A percentile compares a stretch with the other conserved stretches of the same genome.
Conservation (phyloP, 2,113 vertebrate genomes). For the Pardalotus punctatus region DNA sequence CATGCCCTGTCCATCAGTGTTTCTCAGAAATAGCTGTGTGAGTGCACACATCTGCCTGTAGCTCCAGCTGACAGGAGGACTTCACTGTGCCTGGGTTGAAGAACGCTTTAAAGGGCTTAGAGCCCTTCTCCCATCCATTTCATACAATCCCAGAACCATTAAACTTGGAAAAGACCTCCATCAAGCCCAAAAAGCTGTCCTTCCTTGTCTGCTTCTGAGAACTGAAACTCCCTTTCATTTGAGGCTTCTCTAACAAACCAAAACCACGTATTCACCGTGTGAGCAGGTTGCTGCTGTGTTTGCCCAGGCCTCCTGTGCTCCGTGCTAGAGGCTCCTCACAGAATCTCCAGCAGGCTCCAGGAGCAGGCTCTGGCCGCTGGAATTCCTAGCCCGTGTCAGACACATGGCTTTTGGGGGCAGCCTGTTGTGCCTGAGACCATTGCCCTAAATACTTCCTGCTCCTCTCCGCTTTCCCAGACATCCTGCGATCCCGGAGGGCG, state of each 20-base stretch:
- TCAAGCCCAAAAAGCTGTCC: accelerated
- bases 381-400: not conserved
- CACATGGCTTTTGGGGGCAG: not conserved
- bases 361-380: not conserved
- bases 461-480: not conserved
- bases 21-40: not conserved
- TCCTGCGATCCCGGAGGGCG: not conserved
- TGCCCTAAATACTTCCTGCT: not conserved
- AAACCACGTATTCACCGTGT: not conserved
- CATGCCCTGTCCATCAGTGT: not conserved
- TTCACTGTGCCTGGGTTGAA: not conserved
- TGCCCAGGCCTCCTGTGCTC: not conserved
- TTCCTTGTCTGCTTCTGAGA: not conserved
- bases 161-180: not conserved
- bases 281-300: not conserved
- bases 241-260: not conserved
- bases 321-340: not conserved
- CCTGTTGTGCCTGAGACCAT: not conserved
- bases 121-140: not conserved
- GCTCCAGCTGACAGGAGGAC: not conserved
- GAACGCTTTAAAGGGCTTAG: not conserved
- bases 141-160: not conserved
- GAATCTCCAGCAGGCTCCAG: not conserved
- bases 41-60: not conserved
- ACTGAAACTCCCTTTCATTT: not conserved